phyloP scores from a whole-genome alignment of 2,797 vertebrate genomes.

The Tiaroga cobitis region DNA sequence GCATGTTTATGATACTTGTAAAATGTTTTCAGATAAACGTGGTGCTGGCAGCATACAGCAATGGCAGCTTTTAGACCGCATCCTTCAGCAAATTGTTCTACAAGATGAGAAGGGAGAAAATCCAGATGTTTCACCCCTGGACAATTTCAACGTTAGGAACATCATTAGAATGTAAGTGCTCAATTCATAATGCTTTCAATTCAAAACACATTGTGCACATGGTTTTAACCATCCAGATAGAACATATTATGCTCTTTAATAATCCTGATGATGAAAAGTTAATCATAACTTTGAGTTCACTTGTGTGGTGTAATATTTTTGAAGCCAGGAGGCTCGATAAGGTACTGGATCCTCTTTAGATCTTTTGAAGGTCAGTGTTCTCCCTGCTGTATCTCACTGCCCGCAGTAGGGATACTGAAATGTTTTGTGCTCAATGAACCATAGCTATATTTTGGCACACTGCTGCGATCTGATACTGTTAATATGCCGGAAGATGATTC shows the following conservation, averaged over 20 bases:
- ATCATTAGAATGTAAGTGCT: slow-evolving; percentile 93
- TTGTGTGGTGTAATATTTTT: not conserved
- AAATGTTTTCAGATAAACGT: slow-evolving; percentile 83
- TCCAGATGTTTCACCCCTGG: slow-evolving; percentile 88
- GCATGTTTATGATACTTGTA: not conserved
- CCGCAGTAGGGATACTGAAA: not conserved
- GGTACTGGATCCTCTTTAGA: slow-evolving; percentile 48
- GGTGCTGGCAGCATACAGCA: slow-evolving; percentile 89
- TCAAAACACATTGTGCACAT: not conserved
- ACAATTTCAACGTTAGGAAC: slow-evolving; percentile 97
- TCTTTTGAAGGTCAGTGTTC: slow-evolving; percentile 58
- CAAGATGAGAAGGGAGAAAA: slow-evolving; percentile 94
- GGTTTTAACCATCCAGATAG: not conserved
- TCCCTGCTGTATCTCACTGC: slow-evolving; percentile 11
- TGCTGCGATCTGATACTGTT: not conserved
- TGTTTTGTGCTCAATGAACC: slow-evolving; percentile 9
- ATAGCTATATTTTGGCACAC: not conserved
- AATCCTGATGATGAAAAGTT: not conserved
- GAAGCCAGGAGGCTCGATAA: not conserved
- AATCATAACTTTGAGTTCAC: not conserved
- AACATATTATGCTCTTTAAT: not conserved
- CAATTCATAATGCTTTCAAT: not conserved
- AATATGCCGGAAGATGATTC: not conserved
- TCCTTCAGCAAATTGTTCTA: slow-evolving; percentile 96
- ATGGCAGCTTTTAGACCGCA: slow-evolving; percentile 96